Conservation (phyloP, 2,113 vertebrate genomes). For the Sylvicapra grimmia region DNA sequence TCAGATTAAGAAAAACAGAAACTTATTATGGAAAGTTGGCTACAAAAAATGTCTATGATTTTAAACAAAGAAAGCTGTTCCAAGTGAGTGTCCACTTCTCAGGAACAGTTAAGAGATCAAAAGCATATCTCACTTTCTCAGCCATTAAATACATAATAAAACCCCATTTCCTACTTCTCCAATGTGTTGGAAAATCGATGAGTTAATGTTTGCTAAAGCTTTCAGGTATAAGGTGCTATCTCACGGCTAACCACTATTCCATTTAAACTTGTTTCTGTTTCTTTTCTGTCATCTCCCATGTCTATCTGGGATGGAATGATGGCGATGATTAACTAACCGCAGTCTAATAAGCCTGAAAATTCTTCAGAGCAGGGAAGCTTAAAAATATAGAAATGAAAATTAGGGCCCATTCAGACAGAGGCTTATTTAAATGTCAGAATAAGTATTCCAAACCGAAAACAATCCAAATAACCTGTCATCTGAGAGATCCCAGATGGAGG, state of each 20-base stretch:
- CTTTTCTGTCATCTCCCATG: neutral
- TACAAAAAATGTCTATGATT: neutral
- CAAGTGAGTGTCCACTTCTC: slow-evolving; percentile 9
- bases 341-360: neutral
- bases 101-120: neutral
- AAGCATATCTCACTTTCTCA: slow-evolving; percentile 10
- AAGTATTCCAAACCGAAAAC: neutral
- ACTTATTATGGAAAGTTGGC: neutral
- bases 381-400: slow-evolving; percentile 35
- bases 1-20: neutral
- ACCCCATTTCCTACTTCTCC: slow-evolving; percentile 30
- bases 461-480: neutral
- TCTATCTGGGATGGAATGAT: neutral
- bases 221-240: neutral
- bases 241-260: neutral
- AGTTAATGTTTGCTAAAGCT: neutral
- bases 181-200: slow-evolving; percentile 9
- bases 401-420: neutral
- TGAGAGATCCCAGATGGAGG: neutral
- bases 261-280: slow-evolving; percentile 20
- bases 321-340: slow-evolving; percentile 25
- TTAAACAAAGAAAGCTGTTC: neutral
- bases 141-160: slow-evolving; percentile 31
- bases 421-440: slow-evolving; percentile 15
- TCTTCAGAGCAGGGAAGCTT: neutral